phyloP scores from a whole-genome alignment of 1,140 invertebrate species.

The Zaprionus taronus region DNA sequence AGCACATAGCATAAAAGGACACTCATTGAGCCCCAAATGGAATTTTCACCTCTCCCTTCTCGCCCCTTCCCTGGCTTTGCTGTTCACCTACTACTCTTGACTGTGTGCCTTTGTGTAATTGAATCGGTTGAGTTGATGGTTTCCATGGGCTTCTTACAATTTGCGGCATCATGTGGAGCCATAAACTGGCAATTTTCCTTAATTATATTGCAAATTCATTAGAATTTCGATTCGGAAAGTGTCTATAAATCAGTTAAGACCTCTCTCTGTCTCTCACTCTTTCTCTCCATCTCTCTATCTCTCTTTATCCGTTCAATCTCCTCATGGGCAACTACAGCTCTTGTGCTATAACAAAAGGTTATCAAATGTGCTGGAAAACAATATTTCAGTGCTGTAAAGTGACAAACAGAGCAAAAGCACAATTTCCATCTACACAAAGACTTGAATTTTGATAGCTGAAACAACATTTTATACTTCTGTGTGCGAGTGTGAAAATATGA shows the following conservation, averaged over 20 bases:
- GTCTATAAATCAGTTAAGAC: background rate
- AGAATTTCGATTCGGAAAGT: background rate
- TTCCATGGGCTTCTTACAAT: constrained; percentile 11
- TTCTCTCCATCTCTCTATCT: background rate
- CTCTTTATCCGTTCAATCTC: background rate
- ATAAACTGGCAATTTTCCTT: constrained; percentile 5
- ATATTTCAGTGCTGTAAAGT: constrained; percentile 2
- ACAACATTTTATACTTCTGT: background rate
- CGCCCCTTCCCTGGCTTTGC: no score
- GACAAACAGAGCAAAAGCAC: background rate
- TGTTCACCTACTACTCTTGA: no score
- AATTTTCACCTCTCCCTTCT: background rate
- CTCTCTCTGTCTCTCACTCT: background rate
- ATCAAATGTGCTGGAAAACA: constrained; percentile 6
- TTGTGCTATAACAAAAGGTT: background rate
- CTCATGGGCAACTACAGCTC: background rate
- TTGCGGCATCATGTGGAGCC: background rate
- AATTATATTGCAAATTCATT: constrained; percentile 11
- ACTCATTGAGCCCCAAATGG: background rate
- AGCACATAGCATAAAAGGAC: constrained; percentile 5
- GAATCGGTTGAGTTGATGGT: constrained; percentile 28
- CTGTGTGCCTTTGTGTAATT: constrained; percentile 23
- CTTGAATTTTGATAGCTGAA: background rate
- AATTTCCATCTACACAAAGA: background rate
- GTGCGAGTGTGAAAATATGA: background rate